These are phyloP conservation scores for Chloroceryle amazona DNA, from an alignment of 2,797 vertebrate species.

Conservation along the genomic window DNA sequence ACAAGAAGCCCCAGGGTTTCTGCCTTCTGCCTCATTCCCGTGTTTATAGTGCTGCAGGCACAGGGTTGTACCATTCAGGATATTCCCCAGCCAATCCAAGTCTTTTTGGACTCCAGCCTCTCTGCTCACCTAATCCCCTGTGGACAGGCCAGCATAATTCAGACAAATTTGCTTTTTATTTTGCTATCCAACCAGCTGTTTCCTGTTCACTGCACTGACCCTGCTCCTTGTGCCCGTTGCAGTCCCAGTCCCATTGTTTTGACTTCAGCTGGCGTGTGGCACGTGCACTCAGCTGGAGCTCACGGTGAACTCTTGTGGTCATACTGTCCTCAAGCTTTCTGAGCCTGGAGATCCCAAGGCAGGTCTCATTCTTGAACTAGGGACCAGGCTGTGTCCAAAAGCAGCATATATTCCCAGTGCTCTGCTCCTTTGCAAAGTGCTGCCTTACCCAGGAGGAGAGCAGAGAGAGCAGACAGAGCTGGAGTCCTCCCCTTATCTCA, in stretches of 20 bases:
- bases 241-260: conserved; percentile 36
- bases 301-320: background rate
- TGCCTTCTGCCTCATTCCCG: background rate
- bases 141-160: background rate
- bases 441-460: background rate
- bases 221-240: background rate
- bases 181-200: background rate
- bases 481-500: background rate
- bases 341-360: background rate
- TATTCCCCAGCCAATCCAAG: conserved; percentile 52
- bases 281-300: background rate
- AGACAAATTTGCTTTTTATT: background rate
- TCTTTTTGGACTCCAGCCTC: conserved; percentile 31
- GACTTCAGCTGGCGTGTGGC: background rate
- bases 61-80: conserved; percentile 8
- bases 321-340: background rate
- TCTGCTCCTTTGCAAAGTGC: background rate
- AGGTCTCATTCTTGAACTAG: background rate
- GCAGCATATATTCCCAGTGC: accelerated
- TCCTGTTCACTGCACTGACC: conserved; percentile 4
- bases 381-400: background rate
- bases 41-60: conserved; percentile 39
- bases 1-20: background rate
- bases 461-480: background rate
- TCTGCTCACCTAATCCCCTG: background rate